These are phyloP conservation scores for Spodoptera picta DNA, from an alignment of 2,888 invertebrate genomes.

Conservation along the genomic window DNA sequence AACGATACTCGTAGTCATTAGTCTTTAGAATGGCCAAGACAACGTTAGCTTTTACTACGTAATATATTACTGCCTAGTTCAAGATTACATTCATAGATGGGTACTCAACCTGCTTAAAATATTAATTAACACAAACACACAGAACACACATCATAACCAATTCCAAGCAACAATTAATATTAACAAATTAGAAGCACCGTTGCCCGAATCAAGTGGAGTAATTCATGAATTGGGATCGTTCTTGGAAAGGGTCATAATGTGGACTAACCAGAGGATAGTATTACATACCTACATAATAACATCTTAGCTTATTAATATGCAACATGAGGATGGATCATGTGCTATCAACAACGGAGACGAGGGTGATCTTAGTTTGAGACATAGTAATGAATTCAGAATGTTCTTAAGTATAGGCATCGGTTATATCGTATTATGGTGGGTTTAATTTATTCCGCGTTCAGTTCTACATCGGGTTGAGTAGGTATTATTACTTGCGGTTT, in stretches of 20 bases:
- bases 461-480: constrained; percentile 19
- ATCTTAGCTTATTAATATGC: constrained; percentile 82
- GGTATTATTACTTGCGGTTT: neutral
- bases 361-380: constrained; percentile 78
- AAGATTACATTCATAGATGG: too few relatives aligned
- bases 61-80: too few relatives aligned
- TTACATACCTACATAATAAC: constrained; percentile 74
- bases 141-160: constrained; percentile 19
- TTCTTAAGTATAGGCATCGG: constrained; percentile 66
- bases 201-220: constrained; percentile 44
- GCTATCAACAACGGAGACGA: constrained; percentile 75
- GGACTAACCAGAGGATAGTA: constrained; percentile 41
- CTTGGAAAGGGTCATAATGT: constrained; percentile 52
- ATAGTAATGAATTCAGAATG: constrained; percentile 83
- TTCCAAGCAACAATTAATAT: constrained; percentile 33
- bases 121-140: neutral
- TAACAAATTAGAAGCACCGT: constrained; percentile 21
- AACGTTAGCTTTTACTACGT: too few relatives aligned
- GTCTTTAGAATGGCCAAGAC: too few relatives aligned
- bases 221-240: constrained; percentile 59
- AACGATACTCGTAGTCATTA: too few relatives aligned
- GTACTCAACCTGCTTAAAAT: too few relatives aligned
- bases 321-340: constrained; percentile 75
- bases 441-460: constrained; percentile 43
- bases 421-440: constrained; percentile 62